These are phyloP conservation scores for Synanceia verrucosa DNA, from an alignment of 2,797 vertebrate species.

Conservation along the genomic window DNA sequence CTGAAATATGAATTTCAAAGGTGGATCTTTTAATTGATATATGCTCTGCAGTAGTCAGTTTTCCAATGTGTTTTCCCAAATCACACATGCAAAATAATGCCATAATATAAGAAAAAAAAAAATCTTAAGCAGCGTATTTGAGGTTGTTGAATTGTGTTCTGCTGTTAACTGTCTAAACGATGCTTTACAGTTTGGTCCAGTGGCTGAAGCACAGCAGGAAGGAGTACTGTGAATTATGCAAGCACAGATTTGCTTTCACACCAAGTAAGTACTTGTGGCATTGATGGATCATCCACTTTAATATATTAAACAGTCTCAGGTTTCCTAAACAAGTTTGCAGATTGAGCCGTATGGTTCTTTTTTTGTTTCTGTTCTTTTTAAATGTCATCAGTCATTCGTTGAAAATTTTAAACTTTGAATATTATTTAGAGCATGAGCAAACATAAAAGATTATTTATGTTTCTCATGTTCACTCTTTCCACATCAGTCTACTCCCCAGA, in stretches of 20 bases:
- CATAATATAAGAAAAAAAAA: not conserved
- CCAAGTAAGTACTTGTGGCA: conserved; percentile 91
- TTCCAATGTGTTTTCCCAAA: not conserved
- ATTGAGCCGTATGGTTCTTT: not conserved
- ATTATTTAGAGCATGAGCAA: not conserved
- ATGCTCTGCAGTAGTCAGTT: not conserved
- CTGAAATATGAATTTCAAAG: not conserved
- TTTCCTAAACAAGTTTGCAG: not conserved
- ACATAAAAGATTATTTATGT: not conserved
- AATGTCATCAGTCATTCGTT: not conserved
- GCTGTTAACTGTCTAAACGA: conserved; percentile 31
- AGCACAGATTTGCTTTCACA: conserved; percentile 99
- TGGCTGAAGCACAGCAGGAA: conserved; percentile 99
- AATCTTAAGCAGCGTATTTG: not conserved
- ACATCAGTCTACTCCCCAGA: conserved; percentile 97
- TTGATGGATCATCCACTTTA: conserved; percentile 20
- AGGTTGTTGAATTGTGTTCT: not conserved
- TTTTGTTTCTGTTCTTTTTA: not conserved
- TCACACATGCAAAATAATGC: not conserved
- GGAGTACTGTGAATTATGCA: conserved; percentile 99
- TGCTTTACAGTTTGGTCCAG: conserved; percentile 95
- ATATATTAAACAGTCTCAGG: conserved; percentile 1
- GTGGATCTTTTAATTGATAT: not conserved
- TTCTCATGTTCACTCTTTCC: not conserved
- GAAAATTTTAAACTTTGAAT: not conserved